Conservation (phyloP, 2,113 vertebrate genomes). For the Carettochelys insculpta region DNA sequence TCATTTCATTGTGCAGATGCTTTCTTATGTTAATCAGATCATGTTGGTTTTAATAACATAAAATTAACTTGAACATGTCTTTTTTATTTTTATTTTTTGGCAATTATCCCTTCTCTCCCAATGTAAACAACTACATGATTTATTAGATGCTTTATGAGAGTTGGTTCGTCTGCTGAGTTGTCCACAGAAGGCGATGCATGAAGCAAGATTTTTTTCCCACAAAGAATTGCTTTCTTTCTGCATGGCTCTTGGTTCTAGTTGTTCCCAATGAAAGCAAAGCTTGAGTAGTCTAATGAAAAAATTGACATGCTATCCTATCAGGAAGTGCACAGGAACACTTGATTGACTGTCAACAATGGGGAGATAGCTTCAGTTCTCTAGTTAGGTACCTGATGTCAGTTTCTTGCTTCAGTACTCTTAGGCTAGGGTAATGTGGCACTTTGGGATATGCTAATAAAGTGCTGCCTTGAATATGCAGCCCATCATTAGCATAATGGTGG, state of each 20-base stretch:
- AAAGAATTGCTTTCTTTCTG: not conserved
- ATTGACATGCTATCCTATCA: not conserved
- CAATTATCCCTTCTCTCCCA: not conserved
- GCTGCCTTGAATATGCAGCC: too few species aligned
- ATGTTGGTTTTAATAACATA: not conserved
- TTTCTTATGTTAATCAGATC: not conserved
- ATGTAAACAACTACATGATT: not conserved
- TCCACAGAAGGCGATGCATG: not conserved
- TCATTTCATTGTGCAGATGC: accelerated
- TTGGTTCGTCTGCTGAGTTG: not conserved
- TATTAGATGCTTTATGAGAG: not conserved
- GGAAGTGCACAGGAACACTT: not conserved
- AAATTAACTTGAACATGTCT: not conserved
- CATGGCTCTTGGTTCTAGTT: not conserved
- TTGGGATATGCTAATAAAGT: too few species aligned
- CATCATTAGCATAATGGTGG: too few species aligned
- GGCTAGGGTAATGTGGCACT: too few species aligned
- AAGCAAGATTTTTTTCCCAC: not conserved
- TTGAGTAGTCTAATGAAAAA: not conserved
- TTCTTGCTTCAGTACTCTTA: not conserved
- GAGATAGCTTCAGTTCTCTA: not conserved
- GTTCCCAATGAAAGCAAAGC: not conserved
- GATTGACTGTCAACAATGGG: not conserved
- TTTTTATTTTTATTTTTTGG: too few species aligned
- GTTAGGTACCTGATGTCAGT: not conserved